These are phyloP conservation scores for Platycheirus rosarum DNA, from an alignment of 2,888 invertebrate species.

Conservation along the genomic window DNA sequence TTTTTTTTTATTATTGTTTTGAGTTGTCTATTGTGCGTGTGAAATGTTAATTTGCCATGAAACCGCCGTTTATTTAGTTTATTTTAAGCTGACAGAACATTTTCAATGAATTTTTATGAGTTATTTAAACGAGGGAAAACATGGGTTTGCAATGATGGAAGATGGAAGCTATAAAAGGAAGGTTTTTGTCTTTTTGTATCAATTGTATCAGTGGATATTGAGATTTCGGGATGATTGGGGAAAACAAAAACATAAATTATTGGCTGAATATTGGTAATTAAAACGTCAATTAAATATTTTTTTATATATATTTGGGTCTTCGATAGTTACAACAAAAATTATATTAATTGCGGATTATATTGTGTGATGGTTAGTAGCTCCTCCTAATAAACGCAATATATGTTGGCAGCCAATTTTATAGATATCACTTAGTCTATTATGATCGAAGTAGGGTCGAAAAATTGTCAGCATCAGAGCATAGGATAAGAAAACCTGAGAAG, in stretches of 20 bases:
- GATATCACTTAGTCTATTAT: too few relatives aligned
- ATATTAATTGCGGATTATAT: too few relatives aligned
- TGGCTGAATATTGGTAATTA: not conserved
- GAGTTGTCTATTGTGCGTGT: constrained; percentile 20
- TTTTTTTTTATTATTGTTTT: not conserved
- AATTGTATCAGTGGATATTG: not conserved
- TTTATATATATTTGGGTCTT: not conserved
- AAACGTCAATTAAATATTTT: not conserved
- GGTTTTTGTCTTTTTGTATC: not conserved
- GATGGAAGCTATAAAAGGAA: not conserved
- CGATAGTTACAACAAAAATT: too few relatives aligned
- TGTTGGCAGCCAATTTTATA: too few relatives aligned
- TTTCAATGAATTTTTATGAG: constrained; percentile 12
- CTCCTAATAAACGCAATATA: too few relatives aligned
- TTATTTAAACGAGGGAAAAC: constrained; percentile 17
- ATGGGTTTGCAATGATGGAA: not conserved
- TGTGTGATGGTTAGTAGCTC: too few relatives aligned
- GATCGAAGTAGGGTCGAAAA: too few relatives aligned
- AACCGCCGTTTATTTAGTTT: constrained; percentile 25
- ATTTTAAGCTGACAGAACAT: constrained; percentile 20
- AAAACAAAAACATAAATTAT: not conserved
- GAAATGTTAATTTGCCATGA: constrained; percentile 30
- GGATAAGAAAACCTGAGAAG: too few relatives aligned
- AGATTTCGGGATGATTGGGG: not conserved
- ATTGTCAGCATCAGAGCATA: too few relatives aligned